Evolutionary conservation across 2,113 vertebrate genomes (phyloP), one percentile per base, ranked within the genome.

Genomic region (Oncorhynchus mykiss): DNA sequence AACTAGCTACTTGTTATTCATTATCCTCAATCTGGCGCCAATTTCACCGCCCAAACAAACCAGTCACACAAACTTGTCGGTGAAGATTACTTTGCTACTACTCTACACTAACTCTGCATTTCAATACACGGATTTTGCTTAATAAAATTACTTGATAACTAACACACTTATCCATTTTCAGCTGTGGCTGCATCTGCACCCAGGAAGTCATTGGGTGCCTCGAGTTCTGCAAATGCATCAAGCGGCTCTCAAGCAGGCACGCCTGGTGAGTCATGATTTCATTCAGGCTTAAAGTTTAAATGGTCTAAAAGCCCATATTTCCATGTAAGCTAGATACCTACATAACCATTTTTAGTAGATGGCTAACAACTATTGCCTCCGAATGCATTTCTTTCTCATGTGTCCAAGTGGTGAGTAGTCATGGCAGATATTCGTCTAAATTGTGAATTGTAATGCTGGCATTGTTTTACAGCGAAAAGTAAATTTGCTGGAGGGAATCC

Each of bases 141-240:
- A 3, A 45, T 45, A 11, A 18, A 45, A 45, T 45, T 9, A 11
- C 39, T 45, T 45, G 4, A 5, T 57, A 18, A 20, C 6, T 6
- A 20, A 62, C n/a, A 24, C 59, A n/a, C 1, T 22, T n/a, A 3
- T 54, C 9, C 73, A 39, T 16, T 76, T 74, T 1, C 90, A 97
- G 97, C 94, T 78, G 91, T 97, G 71, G 95, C 92, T 64, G 93
- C 95, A 7, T 88, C 95, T 51, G 96, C 96, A 8, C 95, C 96
- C 5, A 78, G 96, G 81, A 97, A 98, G 79, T 93, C 92, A 24
- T 91, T 96, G 81, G 95, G 95, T 13, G 82, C 86, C 3, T 89
- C 93, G 77, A 82, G 89, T 49, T 89, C 91, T 3, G 60, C 83
- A 16, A 90, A 90, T 24, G 8, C 81, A 3, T 76, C 87, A n/a